phyloP scores from a whole-genome alignment of 1,140 invertebrate genomes.

The Kradibia gibbosae region DNA sequence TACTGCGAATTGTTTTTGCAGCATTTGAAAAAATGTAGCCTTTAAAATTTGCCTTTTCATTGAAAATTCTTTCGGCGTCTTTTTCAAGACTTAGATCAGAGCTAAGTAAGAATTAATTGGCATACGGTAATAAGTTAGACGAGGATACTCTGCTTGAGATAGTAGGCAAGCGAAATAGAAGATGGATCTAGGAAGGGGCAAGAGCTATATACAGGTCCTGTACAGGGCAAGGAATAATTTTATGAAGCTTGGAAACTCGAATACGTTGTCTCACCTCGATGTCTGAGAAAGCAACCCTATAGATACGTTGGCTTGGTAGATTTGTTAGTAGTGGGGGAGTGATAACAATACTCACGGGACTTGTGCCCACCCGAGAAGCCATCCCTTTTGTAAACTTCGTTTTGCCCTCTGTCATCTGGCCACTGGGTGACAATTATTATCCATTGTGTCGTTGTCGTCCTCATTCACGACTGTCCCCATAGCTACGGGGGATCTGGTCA shows the following conservation, averaged over 20 bases:
- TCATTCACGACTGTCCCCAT: not conserved
- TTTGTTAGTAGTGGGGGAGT: conserved; percentile 57
- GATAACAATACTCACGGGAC: conserved; percentile 68
- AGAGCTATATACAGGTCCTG: not conserved
- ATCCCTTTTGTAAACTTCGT: conserved; percentile 66
- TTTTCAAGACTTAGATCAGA: not conserved
- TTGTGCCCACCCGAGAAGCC: conserved; percentile 46
- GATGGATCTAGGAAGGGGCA: too few species aligned
- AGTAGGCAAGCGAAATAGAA: not conserved
- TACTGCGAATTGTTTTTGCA: too few species aligned
- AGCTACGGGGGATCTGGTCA: conserved; percentile 34
- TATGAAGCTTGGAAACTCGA: not conserved
- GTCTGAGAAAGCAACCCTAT: conserved; percentile 50
- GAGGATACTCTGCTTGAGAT: not conserved
- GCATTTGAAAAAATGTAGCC: too few species aligned
- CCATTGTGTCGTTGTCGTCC: conserved; percentile 59
- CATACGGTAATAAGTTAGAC: not conserved
- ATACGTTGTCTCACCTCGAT: conserved; percentile 36
- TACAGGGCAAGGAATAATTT: not conserved
- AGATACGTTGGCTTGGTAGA: not conserved
- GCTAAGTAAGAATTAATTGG: not conserved
- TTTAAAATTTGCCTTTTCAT: too few species aligned
- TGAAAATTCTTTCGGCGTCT: not conserved
- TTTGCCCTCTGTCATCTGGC: conserved; percentile 59
- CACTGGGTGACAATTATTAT: conserved; percentile 67